These are phyloP conservation scores for Drosophila sulfurigaster DNA, from an alignment of 1,140 invertebrate species.

Conservation along the genomic window DNA sequence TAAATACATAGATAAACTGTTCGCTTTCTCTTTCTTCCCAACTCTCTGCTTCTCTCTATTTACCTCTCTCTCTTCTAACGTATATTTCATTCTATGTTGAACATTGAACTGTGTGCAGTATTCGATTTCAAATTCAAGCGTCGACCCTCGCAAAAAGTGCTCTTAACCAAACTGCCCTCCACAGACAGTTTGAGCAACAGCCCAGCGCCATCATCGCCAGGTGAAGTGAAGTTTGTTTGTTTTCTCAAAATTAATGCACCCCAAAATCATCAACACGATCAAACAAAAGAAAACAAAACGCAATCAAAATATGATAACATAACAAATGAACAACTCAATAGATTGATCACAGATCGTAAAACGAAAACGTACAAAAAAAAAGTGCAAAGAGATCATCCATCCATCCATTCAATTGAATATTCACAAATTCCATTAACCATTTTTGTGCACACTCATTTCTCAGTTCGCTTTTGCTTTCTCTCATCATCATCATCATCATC, in stretches of 20 bases:
- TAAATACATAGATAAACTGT: slow-evolving; percentile 50
- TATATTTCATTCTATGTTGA: too few relatives aligned
- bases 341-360: slow-evolving; percentile 17
- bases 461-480: slow-evolving; percentile 41
- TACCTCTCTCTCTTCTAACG: slow-evolving; percentile 44
- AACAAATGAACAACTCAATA: slow-evolving; percentile 2
- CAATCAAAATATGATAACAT: neutral
- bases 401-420: slow-evolving; percentile 8
- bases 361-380: too few relatives aligned
- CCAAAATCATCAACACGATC: slow-evolving; percentile 8
- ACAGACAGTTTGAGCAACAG: slow-evolving; percentile 86
- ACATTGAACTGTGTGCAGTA: slow-evolving; percentile 50
- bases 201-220: slow-evolving; percentile 86
- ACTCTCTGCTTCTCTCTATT: slow-evolving; percentile 49
- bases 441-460: slow-evolving; percentile 31
- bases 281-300: neutral
- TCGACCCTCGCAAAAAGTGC: slow-evolving; percentile 83
- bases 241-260: slow-evolving; percentile 45
- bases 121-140: slow-evolving; percentile 84
- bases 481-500: slow-evolving; percentile 3
- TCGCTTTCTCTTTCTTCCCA: slow-evolving; percentile 60
- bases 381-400: neutral
- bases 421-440: slow-evolving; percentile 18
- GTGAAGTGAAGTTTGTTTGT: slow-evolving; percentile 72
- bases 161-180: slow-evolving; percentile 86